phyloP scores from a whole-genome alignment of 1,140 invertebrate genomes.

The Mercenaria mercenaria region DNA sequence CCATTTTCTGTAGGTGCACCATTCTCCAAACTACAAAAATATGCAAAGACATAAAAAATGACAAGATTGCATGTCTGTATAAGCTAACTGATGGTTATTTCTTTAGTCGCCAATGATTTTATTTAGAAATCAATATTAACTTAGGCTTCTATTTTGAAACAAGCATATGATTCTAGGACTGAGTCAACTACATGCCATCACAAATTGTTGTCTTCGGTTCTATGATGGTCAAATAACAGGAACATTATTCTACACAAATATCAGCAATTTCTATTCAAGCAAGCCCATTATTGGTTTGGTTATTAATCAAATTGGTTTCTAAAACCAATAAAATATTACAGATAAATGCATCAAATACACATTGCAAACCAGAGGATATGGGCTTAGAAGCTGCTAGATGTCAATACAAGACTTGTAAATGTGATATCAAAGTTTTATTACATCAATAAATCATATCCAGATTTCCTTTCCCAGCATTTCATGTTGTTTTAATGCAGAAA shows the following conservation, averaged over 20 bases:
- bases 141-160: not conserved
- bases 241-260: not conserved
- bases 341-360: constrained; percentile 32
- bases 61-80: not conserved
- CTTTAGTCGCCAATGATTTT: constrained; percentile 29
- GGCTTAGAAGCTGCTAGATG: not conserved
- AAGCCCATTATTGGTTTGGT: not conserved
- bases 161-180: not conserved
- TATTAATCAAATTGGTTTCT: constrained; percentile 37
- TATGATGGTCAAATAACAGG: not conserved
- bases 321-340: constrained; percentile 21
- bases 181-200: not conserved
- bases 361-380: not conserved
- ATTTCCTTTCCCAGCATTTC: not conserved
- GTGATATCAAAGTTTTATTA: constrained; percentile 15
- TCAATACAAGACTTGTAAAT: constrained; percentile 9
- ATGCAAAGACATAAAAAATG: not conserved
- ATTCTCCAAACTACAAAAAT: too few relatives aligned
- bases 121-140: constrained; percentile 22
- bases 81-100: not conserved
- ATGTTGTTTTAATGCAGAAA: not conserved
- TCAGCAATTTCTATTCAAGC: constrained; percentile 1
- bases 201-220: not conserved
- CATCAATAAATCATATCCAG: constrained; percentile 12
- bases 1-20: too few relatives aligned